phyloP scores from a whole-genome alignment of 2,888 invertebrate genomes.

The Trichogramma evanescens region DNA sequence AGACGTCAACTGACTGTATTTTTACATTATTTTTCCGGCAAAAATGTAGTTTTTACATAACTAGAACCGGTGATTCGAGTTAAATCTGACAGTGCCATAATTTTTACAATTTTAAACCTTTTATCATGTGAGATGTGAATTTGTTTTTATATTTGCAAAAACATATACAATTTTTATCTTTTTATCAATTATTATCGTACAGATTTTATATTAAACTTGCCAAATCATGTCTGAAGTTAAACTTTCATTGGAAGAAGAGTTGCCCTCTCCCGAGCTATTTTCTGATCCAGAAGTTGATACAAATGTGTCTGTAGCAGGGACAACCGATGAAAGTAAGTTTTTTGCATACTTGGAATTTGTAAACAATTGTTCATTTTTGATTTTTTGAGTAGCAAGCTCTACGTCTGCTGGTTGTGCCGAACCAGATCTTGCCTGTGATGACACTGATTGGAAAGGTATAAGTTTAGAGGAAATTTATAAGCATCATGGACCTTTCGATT shows the following conservation, averaged over 20 bases:
- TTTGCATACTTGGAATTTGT: not conserved
- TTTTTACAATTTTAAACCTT: not conserved
- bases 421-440: slow-evolving; percentile 31
- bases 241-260: slow-evolving; percentile 31
- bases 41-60: not conserved
- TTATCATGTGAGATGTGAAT: no score
- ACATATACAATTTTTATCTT: not conserved
- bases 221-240: slow-evolving; percentile 31
- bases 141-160: not conserved
- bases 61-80: not conserved
- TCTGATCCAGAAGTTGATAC: slow-evolving; percentile 30
- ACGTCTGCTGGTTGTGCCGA: slow-evolving; percentile 27
- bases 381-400: slow-evolving; percentile 26
- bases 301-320: slow-evolving; percentile 23
- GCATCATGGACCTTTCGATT: slow-evolving; percentile 47
- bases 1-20: no score
- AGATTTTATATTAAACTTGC: not conserved
- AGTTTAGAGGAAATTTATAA: slow-evolving; percentile 47
- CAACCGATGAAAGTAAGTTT: slow-evolving; percentile 32
- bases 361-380: not conserved
- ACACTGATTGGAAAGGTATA: slow-evolving; percentile 47
- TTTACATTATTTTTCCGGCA: no score
- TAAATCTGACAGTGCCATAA: no score
- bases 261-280: slow-evolving; percentile 34
- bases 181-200: not conserved